Conservation (phyloP, 2,888 invertebrate genomes). For the Pollenia amentaria region DNA sequence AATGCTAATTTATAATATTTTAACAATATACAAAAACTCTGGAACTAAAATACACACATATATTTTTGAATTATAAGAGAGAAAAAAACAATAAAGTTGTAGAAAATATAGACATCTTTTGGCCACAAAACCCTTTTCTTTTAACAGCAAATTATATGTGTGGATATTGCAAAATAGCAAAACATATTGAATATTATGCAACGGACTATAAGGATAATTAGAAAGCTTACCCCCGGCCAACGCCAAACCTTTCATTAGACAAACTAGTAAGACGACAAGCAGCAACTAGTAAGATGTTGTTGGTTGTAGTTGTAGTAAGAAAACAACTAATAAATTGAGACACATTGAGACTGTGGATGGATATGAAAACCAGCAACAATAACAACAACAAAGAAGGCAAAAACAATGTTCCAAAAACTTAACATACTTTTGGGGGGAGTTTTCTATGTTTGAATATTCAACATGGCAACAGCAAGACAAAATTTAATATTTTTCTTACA, state of each 20-base stretch:
- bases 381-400: neutral
- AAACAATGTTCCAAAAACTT: constrained; percentile 24
- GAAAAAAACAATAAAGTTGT: neutral
- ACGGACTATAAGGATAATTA: constrained; percentile 77
- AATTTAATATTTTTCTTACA: constrained; percentile 62
- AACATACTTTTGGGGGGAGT: constrained; percentile 12
- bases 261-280: constrained; percentile 75
- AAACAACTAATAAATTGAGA: constrained; percentile 70
- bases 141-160: neutral
- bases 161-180: neutral
- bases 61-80: neutral
- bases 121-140: neutral
- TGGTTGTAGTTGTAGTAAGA: neutral
- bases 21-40: neutral
- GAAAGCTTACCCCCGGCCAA: constrained; percentile 68
- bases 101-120: constrained; percentile 1
- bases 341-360: constrained; percentile 44
- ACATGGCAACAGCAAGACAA: constrained; percentile 62
- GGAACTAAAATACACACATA: neutral
- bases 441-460: neutral
- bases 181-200: constrained; percentile 61
- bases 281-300: constrained; percentile 42
- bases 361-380: constrained; percentile 17
- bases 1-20: constrained; percentile 17
- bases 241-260: constrained; percentile 42